phyloP scores from a whole-genome alignment of 2,797 vertebrate species.

The Acestrorhynchus altus region DNA sequence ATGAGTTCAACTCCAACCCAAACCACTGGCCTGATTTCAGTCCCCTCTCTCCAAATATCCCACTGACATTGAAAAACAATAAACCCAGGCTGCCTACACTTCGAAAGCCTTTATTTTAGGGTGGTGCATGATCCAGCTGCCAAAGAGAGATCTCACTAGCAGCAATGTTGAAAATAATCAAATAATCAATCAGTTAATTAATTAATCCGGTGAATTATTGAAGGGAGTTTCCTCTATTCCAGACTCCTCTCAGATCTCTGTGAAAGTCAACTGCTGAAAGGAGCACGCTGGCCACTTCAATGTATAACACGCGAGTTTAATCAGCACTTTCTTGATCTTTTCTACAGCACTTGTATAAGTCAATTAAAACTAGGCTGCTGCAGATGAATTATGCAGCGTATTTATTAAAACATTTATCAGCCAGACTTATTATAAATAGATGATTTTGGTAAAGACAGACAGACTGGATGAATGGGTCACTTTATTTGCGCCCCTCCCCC shows the following conservation, averaged over 20 bases:
- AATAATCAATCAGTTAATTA: constrained; percentile 79
- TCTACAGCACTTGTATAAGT: constrained; percentile 80
- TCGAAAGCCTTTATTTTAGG: constrained; percentile 19
- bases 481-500: constrained; percentile 49
- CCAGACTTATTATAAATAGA: constrained; percentile 83
- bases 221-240: constrained; percentile 73
- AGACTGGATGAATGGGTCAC: constrained; percentile 78
- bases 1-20: background rate
- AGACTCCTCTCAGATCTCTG: constrained; percentile 75
- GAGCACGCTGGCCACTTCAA: constrained; percentile 70
- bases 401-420: constrained; percentile 89
- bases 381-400: constrained; percentile 83
- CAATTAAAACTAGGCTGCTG: constrained; percentile 83
- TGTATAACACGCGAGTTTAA: constrained; percentile 83
- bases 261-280: constrained; percentile 68
- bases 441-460: constrained; percentile 78
- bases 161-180: constrained; percentile 72
- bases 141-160: constrained; percentile 59
- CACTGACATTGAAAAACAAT: constrained; percentile 3
- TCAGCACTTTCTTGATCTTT: constrained; percentile 81
- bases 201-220: constrained; percentile 78
- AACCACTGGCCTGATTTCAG: background rate
- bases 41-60: constrained; percentile 1
- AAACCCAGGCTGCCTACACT: background rate
- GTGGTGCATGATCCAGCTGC: constrained; percentile 11